A percentile compares a stretch with the other conserved stretches of the same genome.
These are phyloP conservation scores for Siniperca undulata DNA, from an alignment of 2,797 vertebrate genomes.

Conservation along the genomic window DNA sequence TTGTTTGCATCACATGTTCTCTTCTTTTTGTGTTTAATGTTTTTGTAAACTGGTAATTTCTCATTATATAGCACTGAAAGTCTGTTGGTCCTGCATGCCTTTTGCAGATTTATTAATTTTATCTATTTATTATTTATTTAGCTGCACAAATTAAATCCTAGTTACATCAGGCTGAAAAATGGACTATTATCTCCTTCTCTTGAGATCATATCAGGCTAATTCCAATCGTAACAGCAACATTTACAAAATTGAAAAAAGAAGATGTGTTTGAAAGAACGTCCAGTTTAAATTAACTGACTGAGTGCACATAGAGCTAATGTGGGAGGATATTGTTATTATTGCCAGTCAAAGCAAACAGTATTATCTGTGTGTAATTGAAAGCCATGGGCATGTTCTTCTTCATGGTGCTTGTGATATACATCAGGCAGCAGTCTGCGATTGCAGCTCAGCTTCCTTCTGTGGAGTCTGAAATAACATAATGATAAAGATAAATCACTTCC, in stretches of 20 bases:
- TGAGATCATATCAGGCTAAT: conserved; percentile 22
- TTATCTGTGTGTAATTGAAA: conserved; percentile 41
- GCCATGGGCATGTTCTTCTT: conserved; percentile 25
- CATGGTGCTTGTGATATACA: conserved; percentile 15
- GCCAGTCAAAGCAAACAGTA: conserved; percentile 9
- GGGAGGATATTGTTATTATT: conserved; percentile 17
- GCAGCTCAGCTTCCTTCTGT: conserved; percentile 33
- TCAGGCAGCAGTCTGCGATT: conserved; percentile 23
- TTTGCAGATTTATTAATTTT: conserved; percentile 5
- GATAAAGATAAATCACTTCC: conserved; percentile 58
- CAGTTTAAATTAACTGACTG: background rate
- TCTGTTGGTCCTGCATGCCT: background rate
- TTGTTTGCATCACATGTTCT: conserved; percentile 4
- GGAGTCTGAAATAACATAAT: conserved; percentile 45
- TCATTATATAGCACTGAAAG: background rate
- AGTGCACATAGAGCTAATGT: conserved; percentile 9
- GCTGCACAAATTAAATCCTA: conserved; percentile 28
- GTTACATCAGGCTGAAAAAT: conserved; percentile 3
- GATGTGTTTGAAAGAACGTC: background rate
- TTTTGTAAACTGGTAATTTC: background rate
- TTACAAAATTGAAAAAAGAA: conserved; percentile 20
- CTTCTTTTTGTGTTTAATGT: background rate
- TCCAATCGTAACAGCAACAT: conserved; percentile 3
- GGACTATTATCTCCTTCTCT: background rate
- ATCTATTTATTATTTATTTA: conserved; percentile 18